Conservation (phyloP, 2,113 vertebrate species). For the Lipotes vexillifer region DNA sequence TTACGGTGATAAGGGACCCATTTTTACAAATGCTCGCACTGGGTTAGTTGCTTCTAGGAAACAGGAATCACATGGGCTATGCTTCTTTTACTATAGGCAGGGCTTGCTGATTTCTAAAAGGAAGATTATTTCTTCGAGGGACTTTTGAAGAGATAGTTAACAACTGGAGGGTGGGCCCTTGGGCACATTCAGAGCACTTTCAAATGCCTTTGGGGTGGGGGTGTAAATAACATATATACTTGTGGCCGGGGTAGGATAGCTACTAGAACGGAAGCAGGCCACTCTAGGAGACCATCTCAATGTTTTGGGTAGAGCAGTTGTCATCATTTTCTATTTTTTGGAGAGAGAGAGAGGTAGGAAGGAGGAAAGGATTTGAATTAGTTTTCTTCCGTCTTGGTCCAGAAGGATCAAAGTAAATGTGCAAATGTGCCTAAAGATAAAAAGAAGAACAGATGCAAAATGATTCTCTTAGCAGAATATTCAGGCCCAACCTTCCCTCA, state of each 20-base stretch:
- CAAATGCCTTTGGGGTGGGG: not conserved
- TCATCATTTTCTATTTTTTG: not conserved
- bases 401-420: not conserved
- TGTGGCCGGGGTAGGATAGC: not conserved
- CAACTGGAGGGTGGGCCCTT: not conserved
- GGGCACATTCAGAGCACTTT: not conserved
- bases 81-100: constrained; percentile 34
- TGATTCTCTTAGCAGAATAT: not conserved
- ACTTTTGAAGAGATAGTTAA: not conserved
- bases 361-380: not conserved
- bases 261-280: not conserved
- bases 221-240: not conserved
- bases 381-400: not conserved
- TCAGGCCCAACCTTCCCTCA: not conserved
- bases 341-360: not conserved
- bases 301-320: not conserved
- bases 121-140: not conserved
- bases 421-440: not conserved
- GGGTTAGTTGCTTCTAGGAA: not conserved
- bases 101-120: not conserved
- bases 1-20: not conserved
- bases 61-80: not conserved
- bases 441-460: not conserved
- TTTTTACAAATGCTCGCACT: not conserved
- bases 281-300: not conserved